These are phyloP conservation scores for Stichodactyla mertensii DNA, from an alignment of 64 coral and sea anemone species.

Conservation along the genomic window DNA sequence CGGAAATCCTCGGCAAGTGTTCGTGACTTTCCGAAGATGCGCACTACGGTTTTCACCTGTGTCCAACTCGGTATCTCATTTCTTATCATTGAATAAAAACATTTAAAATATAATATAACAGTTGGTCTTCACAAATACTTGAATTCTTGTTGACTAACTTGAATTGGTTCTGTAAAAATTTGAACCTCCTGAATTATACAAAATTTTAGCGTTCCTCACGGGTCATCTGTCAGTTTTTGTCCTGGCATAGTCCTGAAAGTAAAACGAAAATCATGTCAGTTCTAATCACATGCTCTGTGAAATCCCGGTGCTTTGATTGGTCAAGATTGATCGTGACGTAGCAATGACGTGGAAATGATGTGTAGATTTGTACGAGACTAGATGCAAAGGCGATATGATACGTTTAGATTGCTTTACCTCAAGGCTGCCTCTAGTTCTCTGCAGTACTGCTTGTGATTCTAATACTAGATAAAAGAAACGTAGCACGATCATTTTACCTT, in stretches of 20 bases:
- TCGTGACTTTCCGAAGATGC: no score
- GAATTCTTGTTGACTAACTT: background rate
- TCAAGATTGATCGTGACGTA: no score
- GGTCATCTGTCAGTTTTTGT: background rate
- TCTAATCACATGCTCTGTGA: background rate
- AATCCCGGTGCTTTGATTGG: background rate
- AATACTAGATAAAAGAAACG: background rate
- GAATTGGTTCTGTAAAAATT: background rate
- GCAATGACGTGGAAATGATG: no score
- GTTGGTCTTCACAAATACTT: background rate
- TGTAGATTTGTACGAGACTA: no score
- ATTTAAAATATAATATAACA: background rate
- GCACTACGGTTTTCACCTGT: no score
- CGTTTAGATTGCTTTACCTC: background rate
- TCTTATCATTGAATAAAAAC: background rate
- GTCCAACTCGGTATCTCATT: no score
- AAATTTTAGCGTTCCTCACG: background rate
- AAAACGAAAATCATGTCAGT: background rate
- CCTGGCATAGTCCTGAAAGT: background rate
- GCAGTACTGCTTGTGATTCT: conserved; percentile 13
- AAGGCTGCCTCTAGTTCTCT: conserved; percentile 11
- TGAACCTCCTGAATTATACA: background rate
- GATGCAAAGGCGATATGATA: background rate
- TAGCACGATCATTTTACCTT: background rate
- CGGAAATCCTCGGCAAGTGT: no score